A percentile compares a stretch with the other conserved stretches of the same genome.
Conservation (phyloP, 1,140 invertebrate species). For the Dreissena polymorpha region DNA sequence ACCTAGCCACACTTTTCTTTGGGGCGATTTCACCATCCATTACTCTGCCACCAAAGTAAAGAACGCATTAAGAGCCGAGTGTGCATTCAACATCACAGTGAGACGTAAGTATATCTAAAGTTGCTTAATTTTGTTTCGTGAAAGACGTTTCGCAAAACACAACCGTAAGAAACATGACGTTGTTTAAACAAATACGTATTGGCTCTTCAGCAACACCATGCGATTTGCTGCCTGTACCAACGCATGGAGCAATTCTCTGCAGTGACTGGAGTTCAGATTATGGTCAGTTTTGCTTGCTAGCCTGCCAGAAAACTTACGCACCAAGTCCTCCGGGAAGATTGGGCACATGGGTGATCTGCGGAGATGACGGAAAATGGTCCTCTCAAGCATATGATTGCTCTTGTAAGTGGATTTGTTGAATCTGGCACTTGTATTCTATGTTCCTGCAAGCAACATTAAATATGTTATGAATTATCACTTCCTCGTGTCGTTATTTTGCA, state of each 20-base stretch:
- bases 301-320: not conserved
- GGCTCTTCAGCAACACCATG: conserved; percentile 4
- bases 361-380: conserved; percentile 5
- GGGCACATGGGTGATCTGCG: conserved; percentile 5
- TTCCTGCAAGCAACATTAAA: not conserved
- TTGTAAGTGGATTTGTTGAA: not conserved
- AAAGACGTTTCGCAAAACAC: not conserved
- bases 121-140: not conserved
- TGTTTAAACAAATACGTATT: not conserved
- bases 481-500: not conserved
- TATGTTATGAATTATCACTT: not conserved
- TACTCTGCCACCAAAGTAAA: conserved; percentile 31
- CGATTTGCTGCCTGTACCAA: not conserved
- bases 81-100: conserved; percentile 34
- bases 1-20: conserved; percentile 13
- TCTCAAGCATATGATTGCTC: conserved; percentile 1
- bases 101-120: conserved; percentile 27
- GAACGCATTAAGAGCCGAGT: conserved; percentile 40
- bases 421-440: not conserved
- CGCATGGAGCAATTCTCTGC: conserved; percentile 1
- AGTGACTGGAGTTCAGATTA: not conserved
- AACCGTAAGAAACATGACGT: not conserved
- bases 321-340: not conserved
- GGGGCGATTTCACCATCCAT: conserved; percentile 46
- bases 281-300: not conserved